A percentile compares a stretch with the other conserved stretches of the same genome.
Evolutionary conservation across 92 coral and sea anemone genomes (phyloP).

Genomic region (Porites divaricata): DNA sequence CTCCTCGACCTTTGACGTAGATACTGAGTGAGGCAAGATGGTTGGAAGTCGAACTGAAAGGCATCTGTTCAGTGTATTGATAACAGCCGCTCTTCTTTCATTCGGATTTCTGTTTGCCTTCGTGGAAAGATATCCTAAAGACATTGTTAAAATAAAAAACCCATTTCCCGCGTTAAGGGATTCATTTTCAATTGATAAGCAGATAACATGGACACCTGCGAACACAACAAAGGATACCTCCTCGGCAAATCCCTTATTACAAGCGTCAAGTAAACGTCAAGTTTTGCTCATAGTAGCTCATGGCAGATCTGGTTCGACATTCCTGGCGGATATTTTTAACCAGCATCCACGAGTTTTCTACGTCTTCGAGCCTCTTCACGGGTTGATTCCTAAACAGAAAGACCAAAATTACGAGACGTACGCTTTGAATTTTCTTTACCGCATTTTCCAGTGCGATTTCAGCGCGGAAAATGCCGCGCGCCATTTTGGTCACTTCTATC

Average conservation of each 20-base stretch:
- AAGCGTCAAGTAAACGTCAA: neutral
- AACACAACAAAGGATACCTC: neutral
- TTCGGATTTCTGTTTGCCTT: neutral
- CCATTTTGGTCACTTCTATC: conserved; percentile 3
- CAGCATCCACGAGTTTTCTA: conserved; percentile 54
- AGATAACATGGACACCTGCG: neutral
- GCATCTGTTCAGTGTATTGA: neutral
- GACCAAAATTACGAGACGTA: neutral
- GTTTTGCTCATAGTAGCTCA: conserved; percentile 43
- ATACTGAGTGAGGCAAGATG: conserved; percentile 1
- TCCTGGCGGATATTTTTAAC: conserved; percentile 39
- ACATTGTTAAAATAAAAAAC: neutral
- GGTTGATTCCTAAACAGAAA: neutral
- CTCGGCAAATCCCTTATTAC: neutral
- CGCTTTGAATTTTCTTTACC: conserved; percentile 15
- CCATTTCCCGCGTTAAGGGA: neutral
- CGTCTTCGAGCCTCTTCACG: conserved; percentile 51
- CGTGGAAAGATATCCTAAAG: conserved; percentile 5
- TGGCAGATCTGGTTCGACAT: conserved; percentile 59
- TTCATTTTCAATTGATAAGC: neutral
- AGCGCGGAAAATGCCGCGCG: conserved; percentile 15
- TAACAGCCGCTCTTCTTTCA: neutral
- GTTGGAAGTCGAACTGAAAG: neutral
- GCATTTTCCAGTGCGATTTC: conserved; percentile 45
- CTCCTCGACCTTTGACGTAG: neutral